Percentiles rank a stretch among this genome's conserved stretches.
Evolutionary conservation across 2,888 invertebrate species (phyloP).

Genomic region (Drosophila falleni): DNA sequence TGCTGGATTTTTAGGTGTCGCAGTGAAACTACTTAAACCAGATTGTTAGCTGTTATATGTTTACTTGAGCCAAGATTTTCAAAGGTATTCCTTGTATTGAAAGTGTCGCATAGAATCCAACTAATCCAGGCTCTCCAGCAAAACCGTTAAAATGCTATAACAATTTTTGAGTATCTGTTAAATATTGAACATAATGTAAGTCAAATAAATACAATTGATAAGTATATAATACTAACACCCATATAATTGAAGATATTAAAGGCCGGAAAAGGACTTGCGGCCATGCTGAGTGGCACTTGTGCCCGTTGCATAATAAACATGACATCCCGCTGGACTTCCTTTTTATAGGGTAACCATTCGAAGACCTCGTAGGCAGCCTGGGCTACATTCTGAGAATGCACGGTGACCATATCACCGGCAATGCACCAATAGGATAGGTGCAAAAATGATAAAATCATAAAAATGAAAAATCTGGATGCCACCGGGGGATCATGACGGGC

Average conservation of each 20-base stretch:
- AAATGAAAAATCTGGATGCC: constrained; percentile 43
- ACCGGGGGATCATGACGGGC: constrained; percentile 35
- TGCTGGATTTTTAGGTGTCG: too few species aligned
- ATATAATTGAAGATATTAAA: constrained; percentile 48
- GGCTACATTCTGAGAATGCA: constrained; percentile 49
- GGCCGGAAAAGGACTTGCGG: constrained; percentile 45
- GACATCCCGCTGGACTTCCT: constrained; percentile 27
- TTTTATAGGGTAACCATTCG: constrained; percentile 21
- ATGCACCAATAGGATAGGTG: constrained; percentile 51
- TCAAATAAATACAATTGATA: not conserved
- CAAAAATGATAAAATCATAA: constrained; percentile 33
- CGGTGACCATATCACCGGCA: constrained; percentile 53
- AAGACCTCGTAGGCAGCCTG: constrained; percentile 45
- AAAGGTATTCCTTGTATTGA: not conserved
- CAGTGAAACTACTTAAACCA: too few species aligned
- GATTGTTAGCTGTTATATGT: too few species aligned
- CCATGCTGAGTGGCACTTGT: constrained; percentile 45
- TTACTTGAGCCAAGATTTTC: not conserved
- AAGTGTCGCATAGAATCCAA: not conserved
- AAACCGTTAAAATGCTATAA: constrained; percentile 50
- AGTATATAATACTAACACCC: constrained; percentile 41
- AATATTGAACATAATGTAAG: not conserved
- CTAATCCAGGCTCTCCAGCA: constrained; percentile 53
- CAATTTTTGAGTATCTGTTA: constrained; percentile 57
- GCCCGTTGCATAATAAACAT: constrained; percentile 46